Evolutionary conservation across 2,797 vertebrate genomes (phyloP), one percentile per base, ranked within the genome.

Genomic region (Eutrigla gurnardus): DNA sequence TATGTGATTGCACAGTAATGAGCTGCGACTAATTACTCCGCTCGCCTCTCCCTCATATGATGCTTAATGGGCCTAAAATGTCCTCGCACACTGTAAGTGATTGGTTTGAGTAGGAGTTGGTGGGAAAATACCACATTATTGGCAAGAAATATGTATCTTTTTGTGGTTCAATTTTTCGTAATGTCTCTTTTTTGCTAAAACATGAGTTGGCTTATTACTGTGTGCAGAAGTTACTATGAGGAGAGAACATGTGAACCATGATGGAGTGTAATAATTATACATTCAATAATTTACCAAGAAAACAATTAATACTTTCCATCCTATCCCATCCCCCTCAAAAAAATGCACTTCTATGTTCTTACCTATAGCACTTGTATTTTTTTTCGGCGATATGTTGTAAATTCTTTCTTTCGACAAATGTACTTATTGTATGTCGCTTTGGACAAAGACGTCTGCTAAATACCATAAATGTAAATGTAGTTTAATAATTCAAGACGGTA

Each of bases 1-100:
- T 18, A 11, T 77, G 49, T 65, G 59, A 78, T 70, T 65, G 73
- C 53, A 37, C 62, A 65, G 53, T 59, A 35, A 66, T 46, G 55
- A 79, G 65, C 57, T 49, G 54, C 65, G 57, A 74, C 52, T 54
- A 72, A 77, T 80, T 77, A 25, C 78, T 73, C 47, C 50, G 65
- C 54, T 77, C 4, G 3, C 75, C 42, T 60, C 77, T 60, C 42
- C 66, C 59, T 68, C 53, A 40, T 13, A 37, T 42, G 49, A 59
- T 74, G 54, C 72, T 52, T 73, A 73, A 78, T 78, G 63, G 18
- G 8, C 66, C 58, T 62, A 5, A 61, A 79, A 70, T 63, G 43
- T 74, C 61, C 35, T 68, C 52, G 32, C 57, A 47, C 33, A 6
- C 8, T 32, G 33, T 35, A 47, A 71, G 47, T 55, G 59, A 81